phyloP scores from a whole-genome alignment of 2,113 vertebrate species.

The Vanacampus margaritifer region DNA sequence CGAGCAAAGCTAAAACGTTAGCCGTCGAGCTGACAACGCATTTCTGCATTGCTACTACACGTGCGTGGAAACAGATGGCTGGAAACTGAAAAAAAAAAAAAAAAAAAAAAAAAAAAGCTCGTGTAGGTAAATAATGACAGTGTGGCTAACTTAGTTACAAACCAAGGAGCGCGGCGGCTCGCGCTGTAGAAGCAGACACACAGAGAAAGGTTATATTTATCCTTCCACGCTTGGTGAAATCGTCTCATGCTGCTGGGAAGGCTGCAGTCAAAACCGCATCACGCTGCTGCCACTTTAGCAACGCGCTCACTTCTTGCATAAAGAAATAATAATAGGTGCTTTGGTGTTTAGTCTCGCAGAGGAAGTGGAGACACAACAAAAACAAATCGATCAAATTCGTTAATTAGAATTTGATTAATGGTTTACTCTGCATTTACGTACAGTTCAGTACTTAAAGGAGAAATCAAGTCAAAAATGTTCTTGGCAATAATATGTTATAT shows the following conservation, averaged over 20 bases:
- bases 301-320: neutral
- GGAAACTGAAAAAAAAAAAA: neutral
- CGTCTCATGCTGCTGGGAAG: slow-evolving; percentile 21
- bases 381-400: neutral
- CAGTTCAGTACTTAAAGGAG: no score
- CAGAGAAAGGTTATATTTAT: slow-evolving; percentile 51
- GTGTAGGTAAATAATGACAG: slow-evolving; percentile 42
- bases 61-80: slow-evolving; percentile 29
- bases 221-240: slow-evolving; percentile 50
- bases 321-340: neutral
- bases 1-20: neutral
- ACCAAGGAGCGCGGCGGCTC: slow-evolving; percentile 23
- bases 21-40: neutral
- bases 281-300: slow-evolving; percentile 24
- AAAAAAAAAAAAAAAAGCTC: slow-evolving; percentile 27
- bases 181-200: slow-evolving; percentile 19
- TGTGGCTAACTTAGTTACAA: slow-evolving; percentile 14
- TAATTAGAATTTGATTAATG: no score
- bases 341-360: slow-evolving; percentile 1
- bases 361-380: slow-evolving; percentile 42
- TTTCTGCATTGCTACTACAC: slow-evolving; percentile 8
- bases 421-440: no score
- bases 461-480: no score
- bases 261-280: slow-evolving; percentile 33
- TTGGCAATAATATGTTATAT: no score